Evolutionary conservation across 53 echinoderm and acorn worm species (phyloP), one percentile per base, ranked within the genome.

Genomic region (Echinarachnius parma): DNA sequence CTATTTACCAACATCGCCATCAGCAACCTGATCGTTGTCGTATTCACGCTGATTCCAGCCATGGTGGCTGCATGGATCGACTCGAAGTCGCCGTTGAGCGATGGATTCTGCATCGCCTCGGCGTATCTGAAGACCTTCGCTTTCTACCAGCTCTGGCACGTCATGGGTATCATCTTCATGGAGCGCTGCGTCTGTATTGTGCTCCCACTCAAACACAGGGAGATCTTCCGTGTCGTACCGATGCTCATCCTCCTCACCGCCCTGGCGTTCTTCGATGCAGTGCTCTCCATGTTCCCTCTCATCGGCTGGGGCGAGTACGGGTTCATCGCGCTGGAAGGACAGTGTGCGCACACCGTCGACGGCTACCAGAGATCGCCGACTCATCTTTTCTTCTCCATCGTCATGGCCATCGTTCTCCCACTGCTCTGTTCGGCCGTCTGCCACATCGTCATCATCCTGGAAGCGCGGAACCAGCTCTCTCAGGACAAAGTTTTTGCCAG

Each of bases 111-210:
- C 46, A 82, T 69, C 15, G 21, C 83, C 30, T 62, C 75, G 21
- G 93, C 89, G 11, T 86, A 61, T 55, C 13, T 89, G 16, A 28
- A 62, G 13, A 58, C 64, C 3, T 82, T 85, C 18, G 50, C 62
- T 5, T 82, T 82, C 32, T 86, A 89, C 29, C 82, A 85, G 34
- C 57, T 62, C 13, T 50, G 74, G 48, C 63, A 85, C 16, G 79
- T 80, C 7, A 9, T 89, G 0, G 69, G 80, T 9, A 35, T 83
- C n/a, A 18, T 83, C 7, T 79, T 77, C 46, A 46, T 86, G 10
- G 93, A 93, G 46, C 50, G 93, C 10, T 89, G 80, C 31, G 61
- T 86, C 13, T 79, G 77, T 30, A 78, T 89, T 23, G 69, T 77
- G 48, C 42, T 60, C n/a, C 93, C 93, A 16, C 42, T 89, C 15